Evolutionary conservation across 2,888 invertebrate species (phyloP).

Genomic region (Campoletis raptor): DNA sequence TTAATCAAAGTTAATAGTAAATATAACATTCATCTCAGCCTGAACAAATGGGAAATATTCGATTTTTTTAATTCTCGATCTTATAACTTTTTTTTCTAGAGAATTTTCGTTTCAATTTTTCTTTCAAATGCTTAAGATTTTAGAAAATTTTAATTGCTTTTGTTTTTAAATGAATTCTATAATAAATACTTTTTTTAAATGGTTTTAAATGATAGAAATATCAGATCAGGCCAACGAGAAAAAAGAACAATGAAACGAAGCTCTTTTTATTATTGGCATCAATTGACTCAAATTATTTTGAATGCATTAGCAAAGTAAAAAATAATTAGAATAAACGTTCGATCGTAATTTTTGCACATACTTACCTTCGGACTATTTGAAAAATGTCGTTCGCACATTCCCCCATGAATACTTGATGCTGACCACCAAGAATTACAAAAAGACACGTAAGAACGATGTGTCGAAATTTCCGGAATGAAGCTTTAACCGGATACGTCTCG

Average conservation of each 20-base stretch:
- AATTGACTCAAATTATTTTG: background rate
- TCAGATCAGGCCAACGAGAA: no score
- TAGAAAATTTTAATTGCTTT: no score
- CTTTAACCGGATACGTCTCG: constrained; percentile 41
- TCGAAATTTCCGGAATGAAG: constrained; percentile 37
- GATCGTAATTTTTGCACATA: background rate
- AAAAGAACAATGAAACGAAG: no score
- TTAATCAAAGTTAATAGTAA: background rate
- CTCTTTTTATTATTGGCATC: no score
- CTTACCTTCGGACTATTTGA: background rate
- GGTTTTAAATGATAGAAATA: no score
- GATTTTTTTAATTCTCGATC: background rate
- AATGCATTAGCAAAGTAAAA: background rate
- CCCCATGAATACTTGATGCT: background rate
- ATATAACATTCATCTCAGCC: background rate
- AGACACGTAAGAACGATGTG: background rate
- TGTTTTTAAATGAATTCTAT: no score
- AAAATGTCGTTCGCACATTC: background rate
- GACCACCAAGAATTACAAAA: background rate
- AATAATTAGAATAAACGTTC: background rate
- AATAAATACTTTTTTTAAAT: no score
- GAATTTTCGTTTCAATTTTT: background rate
- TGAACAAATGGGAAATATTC: background rate
- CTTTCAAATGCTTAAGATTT: background rate
- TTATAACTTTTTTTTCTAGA: background rate